phyloP scores from a whole-genome alignment of 2,113 vertebrate species.

The Dromas ardeola region DNA sequence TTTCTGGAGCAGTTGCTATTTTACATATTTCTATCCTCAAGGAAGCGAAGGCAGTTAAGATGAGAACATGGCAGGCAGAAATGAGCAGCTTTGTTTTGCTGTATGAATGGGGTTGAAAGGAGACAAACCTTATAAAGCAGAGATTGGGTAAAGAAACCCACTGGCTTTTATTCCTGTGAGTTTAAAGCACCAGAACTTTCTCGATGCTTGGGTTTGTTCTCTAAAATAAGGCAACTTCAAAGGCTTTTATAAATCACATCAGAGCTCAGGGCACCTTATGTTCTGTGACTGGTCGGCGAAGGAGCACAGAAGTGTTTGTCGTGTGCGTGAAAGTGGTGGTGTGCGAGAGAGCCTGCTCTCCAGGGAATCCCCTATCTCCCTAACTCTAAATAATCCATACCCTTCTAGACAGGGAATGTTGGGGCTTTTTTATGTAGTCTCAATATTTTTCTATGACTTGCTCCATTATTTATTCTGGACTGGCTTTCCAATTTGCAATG shows the following conservation, averaged over 20 bases:
- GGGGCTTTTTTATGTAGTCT: background rate
- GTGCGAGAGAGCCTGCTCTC: background rate
- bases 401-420: background rate
- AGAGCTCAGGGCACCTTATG: background rate
- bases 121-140: background rate
- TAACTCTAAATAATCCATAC: slow-evolving; percentile 31
- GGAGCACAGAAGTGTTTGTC: background rate
- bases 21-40: background rate
- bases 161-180: background rate
- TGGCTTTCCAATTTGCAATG: slow-evolving; percentile 43
- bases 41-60: background rate
- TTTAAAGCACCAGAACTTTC: background rate
- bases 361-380: background rate
- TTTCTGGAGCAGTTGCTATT: slow-evolving; percentile 1
- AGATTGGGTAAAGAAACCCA: background rate
- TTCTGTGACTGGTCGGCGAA: background rate
- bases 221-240: background rate
- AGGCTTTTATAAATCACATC: background rate
- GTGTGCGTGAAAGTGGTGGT: background rate
- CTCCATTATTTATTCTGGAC: slow-evolving; percentile 52
- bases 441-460: slow-evolving; percentile 35
- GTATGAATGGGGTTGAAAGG: background rate
- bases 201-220: background rate
- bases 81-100: slow-evolving; percentile 2
- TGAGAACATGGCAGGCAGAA: background rate